phyloP scores from a whole-genome alignment of 2,113 vertebrate genomes.

The Tachycineta bicolor region DNA sequence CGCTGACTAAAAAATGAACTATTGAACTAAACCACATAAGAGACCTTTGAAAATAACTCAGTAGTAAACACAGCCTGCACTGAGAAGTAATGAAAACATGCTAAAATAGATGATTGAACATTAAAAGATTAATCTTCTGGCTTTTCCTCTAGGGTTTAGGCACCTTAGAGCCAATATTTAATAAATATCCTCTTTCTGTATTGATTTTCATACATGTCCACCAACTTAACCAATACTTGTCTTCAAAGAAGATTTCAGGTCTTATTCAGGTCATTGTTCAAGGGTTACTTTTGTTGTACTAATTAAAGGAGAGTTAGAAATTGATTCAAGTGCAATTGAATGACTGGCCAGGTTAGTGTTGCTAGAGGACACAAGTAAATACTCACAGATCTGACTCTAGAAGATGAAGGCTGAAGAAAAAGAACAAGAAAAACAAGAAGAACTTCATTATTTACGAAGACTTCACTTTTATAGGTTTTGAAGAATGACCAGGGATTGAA shows the following conservation, averaged over 20 bases:
- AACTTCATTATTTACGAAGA: no score
- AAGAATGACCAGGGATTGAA: no score
- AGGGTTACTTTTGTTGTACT: not conserved
- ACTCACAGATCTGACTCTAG: no score
- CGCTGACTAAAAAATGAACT: not conserved
- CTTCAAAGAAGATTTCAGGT: not conserved
- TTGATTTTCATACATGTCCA: not conserved
- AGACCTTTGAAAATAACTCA: slow-evolving; percentile 30
- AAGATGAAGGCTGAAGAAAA: no score
- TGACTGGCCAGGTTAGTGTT: not conserved
- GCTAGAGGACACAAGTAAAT: no score
- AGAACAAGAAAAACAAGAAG: no score
- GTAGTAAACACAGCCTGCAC: not conserved
- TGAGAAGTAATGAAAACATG: slow-evolving; percentile 13
- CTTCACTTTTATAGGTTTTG: no score
- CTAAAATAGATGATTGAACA: slow-evolving; percentile 37
- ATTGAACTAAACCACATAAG: not conserved
- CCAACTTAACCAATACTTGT: not conserved
- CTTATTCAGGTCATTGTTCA: not conserved
- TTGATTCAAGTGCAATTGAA: not conserved
- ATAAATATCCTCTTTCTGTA: not conserved
- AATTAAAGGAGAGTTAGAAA: not conserved
- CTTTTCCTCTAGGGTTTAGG: slow-evolving; percentile 3
- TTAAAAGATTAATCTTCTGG: slow-evolving; percentile 7
- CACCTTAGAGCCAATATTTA: not conserved